Percentiles rank a stretch among this genome's conserved stretches.
Evolutionary conservation across 2,113 vertebrate species (phyloP).

Genomic region (Vidua macroura): DNA sequence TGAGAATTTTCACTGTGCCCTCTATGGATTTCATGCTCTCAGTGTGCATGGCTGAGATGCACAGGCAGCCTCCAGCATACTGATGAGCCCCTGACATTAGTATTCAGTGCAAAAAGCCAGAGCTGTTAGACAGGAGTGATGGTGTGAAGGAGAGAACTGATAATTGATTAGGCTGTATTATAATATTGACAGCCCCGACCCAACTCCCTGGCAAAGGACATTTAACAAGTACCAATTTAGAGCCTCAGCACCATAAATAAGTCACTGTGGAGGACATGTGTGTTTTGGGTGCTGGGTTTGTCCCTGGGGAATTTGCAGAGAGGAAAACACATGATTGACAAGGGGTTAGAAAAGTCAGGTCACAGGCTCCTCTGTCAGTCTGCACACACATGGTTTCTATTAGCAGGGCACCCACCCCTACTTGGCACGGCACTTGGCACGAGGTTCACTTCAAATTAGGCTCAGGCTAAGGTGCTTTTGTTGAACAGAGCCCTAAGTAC

Average conservation of each 20-base stretch:
- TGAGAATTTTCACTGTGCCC: slow-evolving; percentile 42
- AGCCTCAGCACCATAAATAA: slow-evolving; percentile 37
- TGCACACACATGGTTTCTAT: background rate
- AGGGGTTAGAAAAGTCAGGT: background rate
- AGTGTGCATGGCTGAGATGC: background rate
- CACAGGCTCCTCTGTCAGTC: background rate
- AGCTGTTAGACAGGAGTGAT: slow-evolving; percentile 62
- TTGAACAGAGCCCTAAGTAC: background rate
- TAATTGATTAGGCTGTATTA: slow-evolving; percentile 66
- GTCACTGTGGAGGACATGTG: background rate
- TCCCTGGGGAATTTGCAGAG: slow-evolving; percentile 2
- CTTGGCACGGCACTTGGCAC: background rate
- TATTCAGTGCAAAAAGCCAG: slow-evolving; percentile 34
- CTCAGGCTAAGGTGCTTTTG: background rate
- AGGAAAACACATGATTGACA: slow-evolving; percentile 42
- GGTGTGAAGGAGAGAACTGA: slow-evolving; percentile 50
- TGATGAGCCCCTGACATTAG: slow-evolving; percentile 53
- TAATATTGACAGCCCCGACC: slow-evolving; percentile 44
- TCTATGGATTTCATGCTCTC: slow-evolving; percentile 28
- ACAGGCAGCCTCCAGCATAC: slow-evolving; percentile 20
- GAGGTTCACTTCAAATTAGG: background rate
- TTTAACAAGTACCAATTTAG: slow-evolving; percentile 11
- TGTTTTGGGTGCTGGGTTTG: slow-evolving; percentile 20
- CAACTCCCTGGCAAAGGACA: slow-evolving; percentile 26
- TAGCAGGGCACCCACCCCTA: background rate